Base-by-base conservation (phyloP, 2,888 invertebrate species). In the Lordiphosa andalusiaca region DNA sequence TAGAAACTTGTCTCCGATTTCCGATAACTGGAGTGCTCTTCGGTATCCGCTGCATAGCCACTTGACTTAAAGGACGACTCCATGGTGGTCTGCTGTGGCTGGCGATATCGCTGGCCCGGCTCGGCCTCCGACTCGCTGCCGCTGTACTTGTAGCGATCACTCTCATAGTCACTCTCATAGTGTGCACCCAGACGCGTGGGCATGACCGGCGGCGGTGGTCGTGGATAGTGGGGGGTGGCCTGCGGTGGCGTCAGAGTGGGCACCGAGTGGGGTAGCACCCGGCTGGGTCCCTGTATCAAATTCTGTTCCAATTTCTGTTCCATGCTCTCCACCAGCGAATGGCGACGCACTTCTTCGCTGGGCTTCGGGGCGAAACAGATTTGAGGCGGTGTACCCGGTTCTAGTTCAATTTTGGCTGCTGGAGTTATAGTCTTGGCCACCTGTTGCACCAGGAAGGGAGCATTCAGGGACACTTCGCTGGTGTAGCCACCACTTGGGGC, bases 41-140 rank as follows among this genome's bases (percentile, higher is more conserved):
- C 93, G 0, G 93, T 93, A 77, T 94, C 94, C 2, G 94, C 94
- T 88, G 93, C 92, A 76, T 94, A 94, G 9, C 94, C 94, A 74
- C 92, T 92, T 59, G 88, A 85, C 68, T 88, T 89, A 12, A 82
- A 78, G 2, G 78, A 76, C 0, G 67, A 50, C 55, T 83, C 76
- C 47, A 48, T 58, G 37, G 21, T 51, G 67, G 58, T 90, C 86
- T 35, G 90, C 89, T 9, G 90, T 88, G 47, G 89, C 82, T 62
- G 67, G 1, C 67, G 71, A 0, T 61, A 71, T 49, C 90, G 60
- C 12, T 61, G 39, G 25, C 51, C 69, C 0, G 69, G 81, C 21
- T 93, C 93, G 25, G 50, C 67, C 70, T 93, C 93, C 10, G 90
- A 92, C 71, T 93, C 93, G 72, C 93, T 93, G 63, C 92, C 92